Base-by-base conservation (phyloP, 2,113 vertebrate genomes). In the Antennarius striatus region DNA sequence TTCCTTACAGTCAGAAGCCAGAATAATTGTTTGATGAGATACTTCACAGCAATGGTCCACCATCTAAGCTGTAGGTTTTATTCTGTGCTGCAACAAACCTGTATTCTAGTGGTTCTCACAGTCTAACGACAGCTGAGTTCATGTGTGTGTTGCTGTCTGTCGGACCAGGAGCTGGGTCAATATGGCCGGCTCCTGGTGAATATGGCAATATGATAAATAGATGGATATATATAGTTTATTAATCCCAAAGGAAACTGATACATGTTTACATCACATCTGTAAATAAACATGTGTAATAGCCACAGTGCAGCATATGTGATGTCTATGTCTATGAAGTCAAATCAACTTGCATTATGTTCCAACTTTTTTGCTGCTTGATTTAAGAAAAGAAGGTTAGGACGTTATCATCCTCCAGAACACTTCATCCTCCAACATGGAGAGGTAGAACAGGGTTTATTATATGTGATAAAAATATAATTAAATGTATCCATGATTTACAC, bases 141-240 rank as follows among this genome's bases (percentile, higher is more conserved):
- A 6, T 52, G 50, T 15, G 8, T 45, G 22, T 54, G 56, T 68
- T 9, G 22, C 42, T 17, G 13, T 70, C 9, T 52, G 11, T 49
- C 54, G 29, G 48, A 50, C 75, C 47, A 62, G 22, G 63, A 70
- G 56, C 42, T 43, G 62, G 50, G 40, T 61, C 48, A 73, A 1
- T 5, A 36, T 36, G 32, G 32, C 32, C 3, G 32, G 2, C 3
- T 36, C 32, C 32, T 36, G 32, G n/a, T n/a, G n/a, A n/a, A n/a
- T n/a, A n/a, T n/a, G n/a, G n/a, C n/a, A n/a, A n/a, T n/a, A n/a
- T 22, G 22, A 22, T 22, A 22, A 2, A 22, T 22, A 22, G 22
- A 22, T 22, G 22, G 22, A 22, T 22, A 22, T 22, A 2, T 22
- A 22, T 22, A 22, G 22, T 22, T 22, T 22, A 22, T 22, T 22